phyloP scores from a whole-genome alignment of 2,888 invertebrate genomes.

The Platynereis dumerilii region DNA sequence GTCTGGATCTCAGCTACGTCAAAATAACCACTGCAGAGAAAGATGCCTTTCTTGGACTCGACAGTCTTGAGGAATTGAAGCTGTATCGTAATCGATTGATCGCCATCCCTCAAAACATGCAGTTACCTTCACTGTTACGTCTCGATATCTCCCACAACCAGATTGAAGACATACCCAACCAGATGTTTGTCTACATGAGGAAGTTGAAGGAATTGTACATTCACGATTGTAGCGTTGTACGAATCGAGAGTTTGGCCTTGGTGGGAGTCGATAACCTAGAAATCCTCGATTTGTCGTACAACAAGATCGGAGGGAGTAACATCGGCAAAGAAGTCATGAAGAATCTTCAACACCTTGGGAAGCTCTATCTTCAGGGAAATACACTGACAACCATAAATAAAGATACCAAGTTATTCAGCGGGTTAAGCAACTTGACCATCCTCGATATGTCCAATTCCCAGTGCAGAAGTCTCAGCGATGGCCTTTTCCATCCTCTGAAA shows the following conservation, averaged over 20 bases:
- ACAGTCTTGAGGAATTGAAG: not conserved
- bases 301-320: not conserved
- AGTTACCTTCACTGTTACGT: not conserved
- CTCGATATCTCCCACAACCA: not conserved
- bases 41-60: not conserved
- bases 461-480: not conserved
- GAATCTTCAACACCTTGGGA: not conserved
- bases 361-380: conserved; percentile 1
- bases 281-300: not conserved
- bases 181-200: not conserved
- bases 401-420: not conserved
- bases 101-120: not conserved
- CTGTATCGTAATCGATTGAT: not conserved
- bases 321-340: not conserved
- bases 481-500: not conserved
- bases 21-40: not conserved
- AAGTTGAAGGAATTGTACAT: not conserved
- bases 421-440: not conserved
- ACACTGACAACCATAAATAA: not conserved
- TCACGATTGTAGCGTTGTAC: not conserved
- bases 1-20: not conserved
- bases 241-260: not conserved
- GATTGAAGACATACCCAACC: not conserved
- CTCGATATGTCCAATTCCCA: not conserved
- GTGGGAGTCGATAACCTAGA: not conserved